A percentile compares a stretch with the other conserved stretches of the same genome.
Evolutionary conservation across 2,888 invertebrate genomes (phyloP).

Genomic region (Phengaris alcon): DNA sequence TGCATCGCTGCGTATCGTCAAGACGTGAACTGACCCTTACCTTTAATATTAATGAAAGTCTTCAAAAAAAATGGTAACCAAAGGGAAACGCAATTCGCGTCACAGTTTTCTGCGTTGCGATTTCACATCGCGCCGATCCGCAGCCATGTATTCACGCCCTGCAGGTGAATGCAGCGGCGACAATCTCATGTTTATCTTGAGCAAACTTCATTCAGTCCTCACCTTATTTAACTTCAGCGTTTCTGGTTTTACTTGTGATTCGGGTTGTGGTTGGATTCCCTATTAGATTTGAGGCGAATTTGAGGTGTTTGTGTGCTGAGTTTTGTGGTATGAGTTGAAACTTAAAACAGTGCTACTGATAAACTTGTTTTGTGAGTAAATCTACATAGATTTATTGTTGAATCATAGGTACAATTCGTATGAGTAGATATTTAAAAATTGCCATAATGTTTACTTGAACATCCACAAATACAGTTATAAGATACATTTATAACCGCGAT

Average conservation of each 20-base stretch:
- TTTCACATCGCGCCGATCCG: not conserved
- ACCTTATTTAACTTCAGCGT: slow-evolving; percentile 8
- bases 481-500: too few species aligned
- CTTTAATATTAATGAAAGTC: too few species aligned
- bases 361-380: not conserved
- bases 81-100: not conserved
- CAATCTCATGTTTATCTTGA: not conserved
- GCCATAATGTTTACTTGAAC: too few species aligned
- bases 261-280: not conserved
- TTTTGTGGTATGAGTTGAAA: not conserved
- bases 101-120: not conserved
- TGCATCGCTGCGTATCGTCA: too few species aligned
- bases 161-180: not conserved
- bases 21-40: too few species aligned
- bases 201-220: slow-evolving; percentile 3
- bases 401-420: too few species aligned
- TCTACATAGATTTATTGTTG: not conserved
- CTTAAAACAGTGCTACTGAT: not conserved
- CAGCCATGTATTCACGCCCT: not conserved
- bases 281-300: not conserved
- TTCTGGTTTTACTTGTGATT: not conserved
- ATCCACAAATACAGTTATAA: too few species aligned
- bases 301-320: slow-evolving; percentile 3
- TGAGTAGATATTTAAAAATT: too few species aligned
- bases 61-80: too few species aligned